phyloP scores from a whole-genome alignment of 2,888 invertebrate species.

The Drosophila prolongata region DNA sequence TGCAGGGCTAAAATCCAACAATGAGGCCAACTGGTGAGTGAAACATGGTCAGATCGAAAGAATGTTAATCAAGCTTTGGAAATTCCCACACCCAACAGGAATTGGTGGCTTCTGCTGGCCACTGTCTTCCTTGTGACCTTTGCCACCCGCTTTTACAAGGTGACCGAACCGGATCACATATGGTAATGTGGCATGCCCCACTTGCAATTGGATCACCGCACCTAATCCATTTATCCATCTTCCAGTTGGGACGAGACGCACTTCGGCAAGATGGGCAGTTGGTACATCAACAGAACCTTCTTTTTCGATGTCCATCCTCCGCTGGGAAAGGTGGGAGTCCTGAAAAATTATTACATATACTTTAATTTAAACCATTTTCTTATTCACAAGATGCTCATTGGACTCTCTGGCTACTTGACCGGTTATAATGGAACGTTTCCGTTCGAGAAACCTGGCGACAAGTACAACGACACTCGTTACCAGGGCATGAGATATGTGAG shows the following conservation, averaged over 20 bases:
- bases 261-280: conserved; percentile 98
- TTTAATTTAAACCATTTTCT: too few species aligned
- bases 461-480: conserved; percentile 94
- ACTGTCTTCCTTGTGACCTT: conserved; percentile 88
- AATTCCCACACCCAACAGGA: conserved; percentile 59
- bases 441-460: conserved; percentile 98
- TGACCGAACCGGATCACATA: conserved; percentile 96
- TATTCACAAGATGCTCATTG: conserved; percentile 93
- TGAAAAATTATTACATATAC: too few species aligned
- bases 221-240: too few species aligned
- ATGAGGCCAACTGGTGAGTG: conserved; percentile 51
- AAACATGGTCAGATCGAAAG: conserved; percentile 53
- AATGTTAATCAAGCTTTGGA: conserved; percentile 48
- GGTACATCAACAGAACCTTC: conserved; percentile 98
- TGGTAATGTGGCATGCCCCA: conserved; percentile 85
- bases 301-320: conserved; percentile 99
- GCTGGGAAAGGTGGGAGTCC: conserved; percentile 91
- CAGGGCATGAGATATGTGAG: conserved; percentile 96
- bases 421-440: conserved; percentile 97
- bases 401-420: conserved; percentile 94
- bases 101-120: conserved; percentile 89
- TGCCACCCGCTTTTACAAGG: conserved; percentile 93
- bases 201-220: neutral
- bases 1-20: neutral
- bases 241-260: conserved; percentile 98